A percentile compares a stretch with the other conserved stretches of the same genome.
These are phyloP conservation scores for Felis chaus DNA, from an alignment of 2,113 vertebrate species.

Conservation along the genomic window DNA sequence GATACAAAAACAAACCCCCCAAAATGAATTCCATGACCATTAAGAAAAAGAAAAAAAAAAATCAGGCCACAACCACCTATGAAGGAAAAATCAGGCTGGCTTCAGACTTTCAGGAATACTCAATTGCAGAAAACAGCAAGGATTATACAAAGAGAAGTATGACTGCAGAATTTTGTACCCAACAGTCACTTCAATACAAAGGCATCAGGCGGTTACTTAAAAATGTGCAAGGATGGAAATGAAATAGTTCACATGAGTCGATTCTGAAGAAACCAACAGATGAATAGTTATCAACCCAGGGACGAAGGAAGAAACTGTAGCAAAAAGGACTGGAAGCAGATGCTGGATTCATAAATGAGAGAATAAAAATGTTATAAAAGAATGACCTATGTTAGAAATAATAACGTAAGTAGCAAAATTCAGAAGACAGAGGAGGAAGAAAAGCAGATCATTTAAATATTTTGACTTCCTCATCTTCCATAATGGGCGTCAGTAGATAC, in stretches of 20 bases:
- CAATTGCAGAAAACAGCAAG: neutral
- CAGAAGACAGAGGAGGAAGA: neutral
- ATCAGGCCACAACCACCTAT: neutral
- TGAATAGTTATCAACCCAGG: neutral
- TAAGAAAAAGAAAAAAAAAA: neutral
- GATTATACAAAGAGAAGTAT: neutral
- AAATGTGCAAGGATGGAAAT: neutral
- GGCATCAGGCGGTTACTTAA: neutral
- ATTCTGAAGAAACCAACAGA: neutral
- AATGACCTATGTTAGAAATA: neutral
- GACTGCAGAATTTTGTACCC: neutral
- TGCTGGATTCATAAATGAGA: neutral
- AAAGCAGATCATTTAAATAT: neutral
- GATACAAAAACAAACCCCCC: neutral
- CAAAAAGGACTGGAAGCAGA: neutral
- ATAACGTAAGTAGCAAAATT: neutral
- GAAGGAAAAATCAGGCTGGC: neutral
- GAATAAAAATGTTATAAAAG: neutral
- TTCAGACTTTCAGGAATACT: neutral
- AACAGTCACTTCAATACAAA: neutral
- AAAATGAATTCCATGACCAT: neutral
- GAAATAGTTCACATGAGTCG: neutral
- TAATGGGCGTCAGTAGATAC: neutral
- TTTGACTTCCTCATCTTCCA: neutral
- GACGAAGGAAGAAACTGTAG: neutral